Evolutionary conservation across 2,797 vertebrate species (phyloP).

Genomic region (Cyclura pinguis): DNA sequence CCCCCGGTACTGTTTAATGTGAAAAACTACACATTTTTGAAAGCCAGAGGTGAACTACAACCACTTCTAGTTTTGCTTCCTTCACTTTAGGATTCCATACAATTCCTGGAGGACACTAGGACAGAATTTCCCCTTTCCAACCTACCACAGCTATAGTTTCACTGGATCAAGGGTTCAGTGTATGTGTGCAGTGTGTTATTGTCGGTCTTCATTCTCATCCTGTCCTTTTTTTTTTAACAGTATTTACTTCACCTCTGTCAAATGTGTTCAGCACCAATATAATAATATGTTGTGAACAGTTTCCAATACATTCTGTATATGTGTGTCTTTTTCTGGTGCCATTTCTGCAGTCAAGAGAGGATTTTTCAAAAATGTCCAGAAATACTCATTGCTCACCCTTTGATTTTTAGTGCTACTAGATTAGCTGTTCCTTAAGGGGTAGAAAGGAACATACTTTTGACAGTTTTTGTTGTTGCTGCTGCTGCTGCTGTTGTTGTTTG

Average conservation of each 20-base stretch:
- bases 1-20: too few species aligned
- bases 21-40: too few species aligned
- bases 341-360: neutral
- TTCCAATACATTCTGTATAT: neutral
- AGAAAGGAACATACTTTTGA: neutral
- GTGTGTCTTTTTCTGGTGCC: neutral
- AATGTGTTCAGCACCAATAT: neutral
- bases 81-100: too few species aligned
- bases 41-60: too few species aligned
- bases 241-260: neutral
- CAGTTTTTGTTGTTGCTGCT: neutral
- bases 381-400: neutral
- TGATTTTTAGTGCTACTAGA: neutral
- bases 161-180: neutral
- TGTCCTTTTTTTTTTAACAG: neutral
- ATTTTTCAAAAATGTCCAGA: neutral
- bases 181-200: neutral
- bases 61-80: too few species aligned
- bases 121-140: too few species aligned
- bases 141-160: neutral
- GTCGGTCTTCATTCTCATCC: neutral
- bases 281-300: constrained; percentile 5
- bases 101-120: too few species aligned
- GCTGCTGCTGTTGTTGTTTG: too few species aligned
- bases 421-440: neutral